Evolutionary conservation across 1,140 invertebrate species (phyloP).

Genomic region (Eciton burchellii): DNA sequence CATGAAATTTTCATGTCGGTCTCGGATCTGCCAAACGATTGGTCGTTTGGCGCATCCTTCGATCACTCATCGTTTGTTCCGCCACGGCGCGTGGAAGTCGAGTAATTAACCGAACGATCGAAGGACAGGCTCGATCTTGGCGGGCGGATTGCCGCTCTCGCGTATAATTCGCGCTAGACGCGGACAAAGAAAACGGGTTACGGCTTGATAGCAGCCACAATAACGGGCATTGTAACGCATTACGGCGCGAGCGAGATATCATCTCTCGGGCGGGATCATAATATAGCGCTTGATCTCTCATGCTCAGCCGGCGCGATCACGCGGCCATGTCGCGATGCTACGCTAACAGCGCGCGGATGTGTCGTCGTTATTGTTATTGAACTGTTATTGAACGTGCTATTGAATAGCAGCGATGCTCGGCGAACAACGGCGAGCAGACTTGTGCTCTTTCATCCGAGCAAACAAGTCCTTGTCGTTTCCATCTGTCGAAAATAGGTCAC

Average conservation of each 20-base stretch:
- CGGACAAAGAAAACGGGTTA: conserved; percentile 19
- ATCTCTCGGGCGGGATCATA: conserved; percentile 62
- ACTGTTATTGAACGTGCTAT: conserved; percentile 3
- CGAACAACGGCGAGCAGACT: too few species aligned
- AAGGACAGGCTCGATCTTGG: conserved; percentile 26
- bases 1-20: not conserved
- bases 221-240: not conserved
- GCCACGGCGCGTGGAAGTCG: conserved; percentile 2
- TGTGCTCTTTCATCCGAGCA: not conserved
- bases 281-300: conserved; percentile 30
- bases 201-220: conserved; percentile 22
- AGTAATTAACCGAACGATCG: conserved; percentile 34
- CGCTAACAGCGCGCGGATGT: conserved; percentile 19
- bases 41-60: not conserved
- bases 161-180: not conserved
- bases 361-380: conserved; percentile 19
- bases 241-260: conserved; percentile 57
- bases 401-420: not conserved
- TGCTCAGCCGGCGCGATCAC: conserved; percentile 20
- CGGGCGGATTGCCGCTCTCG: conserved; percentile 13
- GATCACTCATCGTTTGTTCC: not conserved
- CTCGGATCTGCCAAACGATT: not conserved
- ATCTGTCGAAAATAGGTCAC: not conserved
- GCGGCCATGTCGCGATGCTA: conserved; percentile 27
- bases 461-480: not conserved